Percentiles rank a stretch among this genome's conserved stretches.
phyloP scores from a whole-genome alignment of 2,888 invertebrate genomes.

The Scaptomyza caliginosa region DNA sequence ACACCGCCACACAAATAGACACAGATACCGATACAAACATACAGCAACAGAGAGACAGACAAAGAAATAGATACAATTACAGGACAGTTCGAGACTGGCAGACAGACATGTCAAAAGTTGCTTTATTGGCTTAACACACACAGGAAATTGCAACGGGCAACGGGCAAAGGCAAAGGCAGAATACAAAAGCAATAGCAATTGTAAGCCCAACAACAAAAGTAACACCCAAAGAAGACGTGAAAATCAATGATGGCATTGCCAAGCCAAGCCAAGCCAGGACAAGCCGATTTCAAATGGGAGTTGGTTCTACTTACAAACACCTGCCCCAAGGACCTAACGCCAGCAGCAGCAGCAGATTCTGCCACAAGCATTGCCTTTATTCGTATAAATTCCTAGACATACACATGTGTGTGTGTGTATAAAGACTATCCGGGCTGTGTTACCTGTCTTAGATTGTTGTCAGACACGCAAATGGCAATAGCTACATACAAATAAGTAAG shows the following conservation, averaged over 20 bases:
- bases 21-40: constrained; percentile 19
- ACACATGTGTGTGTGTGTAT: too few species aligned
- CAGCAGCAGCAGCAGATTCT: constrained; percentile 2
- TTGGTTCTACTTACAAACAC: not conserved
- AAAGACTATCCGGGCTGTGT: constrained; percentile 23
- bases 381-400: not conserved
- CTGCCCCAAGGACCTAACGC: not conserved
- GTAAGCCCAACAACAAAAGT: not conserved
- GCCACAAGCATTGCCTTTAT: not conserved
- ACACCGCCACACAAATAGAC: not conserved
- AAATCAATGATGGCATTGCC: constrained; percentile 53
- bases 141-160: constrained; percentile 55
- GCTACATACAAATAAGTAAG: not conserved
- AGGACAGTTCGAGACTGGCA: constrained; percentile 31
- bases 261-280: not conserved
- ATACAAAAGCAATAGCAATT: too few species aligned
- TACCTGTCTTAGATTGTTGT: constrained; percentile 47
- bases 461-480: constrained; percentile 38
- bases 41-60: constrained; percentile 26
- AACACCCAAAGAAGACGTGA: constrained; percentile 28
- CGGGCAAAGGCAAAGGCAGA: constrained; percentile 5
- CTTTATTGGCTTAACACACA: constrained; percentile 69
- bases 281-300: constrained; percentile 18
- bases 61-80: constrained; percentile 47
- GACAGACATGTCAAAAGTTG: constrained; percentile 65